Base-by-base conservation (phyloP, 2,797 vertebrate species). In the Pelodytes ibericus region DNA sequence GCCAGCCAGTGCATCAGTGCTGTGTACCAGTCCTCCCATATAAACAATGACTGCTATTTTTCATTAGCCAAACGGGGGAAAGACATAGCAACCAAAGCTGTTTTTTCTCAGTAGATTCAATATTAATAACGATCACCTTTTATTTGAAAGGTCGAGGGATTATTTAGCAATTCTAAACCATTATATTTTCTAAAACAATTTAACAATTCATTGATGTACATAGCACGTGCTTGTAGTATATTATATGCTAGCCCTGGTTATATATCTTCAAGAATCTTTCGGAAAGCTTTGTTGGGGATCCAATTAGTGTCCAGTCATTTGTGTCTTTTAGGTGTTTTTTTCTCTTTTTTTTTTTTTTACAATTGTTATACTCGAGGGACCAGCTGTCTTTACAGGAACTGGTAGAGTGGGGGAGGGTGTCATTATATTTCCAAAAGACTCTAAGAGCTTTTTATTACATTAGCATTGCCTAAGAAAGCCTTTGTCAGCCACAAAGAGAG, bases 351-450 rank as follows among this genome's bases (percentile, higher is more conserved):
- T 13, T 44, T 71, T 51, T 53, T 65, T 8, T n/a, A 72, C 53
- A 66, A 67, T 79, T 73, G 64, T 68, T 68, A 75, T 67, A 71
- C 41, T 56, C 66, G 72, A 33, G 24, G 26, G 78, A 64, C 62
- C 68, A 61, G 29, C 72, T 75, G 78, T 67, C 62, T 75, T 29
- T 71, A 51, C 62, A 53, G 31, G 29, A 61, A 25, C 57, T 39
- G 41, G 49, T 60, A 62, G 61, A 61, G 61, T 16, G 44, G 67
- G 56, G 67, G 67, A 60, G 53, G n/a, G 62, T 18, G 24, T 25
- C 6, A 10, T 20, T 29, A 39, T 33, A 51, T 80, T 65, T 59
- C 66, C n/a, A 5, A 39, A 74, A 71, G 56, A 47, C 18, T 49
- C 47, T 49, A 5, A 39, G 30, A 68, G 56, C 57, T 62, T 41